A percentile compares a stretch with the other conserved stretches of the same genome.
These are phyloP conservation scores for Marmota monax DNA, from an alignment of 2,113 vertebrate species.

Conservation along the genomic window DNA sequence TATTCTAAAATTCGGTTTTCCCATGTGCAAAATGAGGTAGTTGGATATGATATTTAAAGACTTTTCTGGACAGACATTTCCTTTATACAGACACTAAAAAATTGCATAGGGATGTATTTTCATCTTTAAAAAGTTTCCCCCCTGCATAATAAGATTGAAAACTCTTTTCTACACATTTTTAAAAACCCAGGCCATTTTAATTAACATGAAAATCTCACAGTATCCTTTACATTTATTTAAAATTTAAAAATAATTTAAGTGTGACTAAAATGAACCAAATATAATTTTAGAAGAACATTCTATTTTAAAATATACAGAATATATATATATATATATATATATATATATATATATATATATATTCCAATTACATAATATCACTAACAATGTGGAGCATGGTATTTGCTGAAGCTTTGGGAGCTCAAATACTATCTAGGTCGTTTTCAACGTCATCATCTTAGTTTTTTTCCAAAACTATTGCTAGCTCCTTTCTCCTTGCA, in stretches of 20 bases:
- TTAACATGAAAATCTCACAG: conserved; percentile 20
- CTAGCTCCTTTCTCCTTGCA: fast-evolving
- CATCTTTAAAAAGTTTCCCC: neutral
- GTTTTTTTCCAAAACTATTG: neutral
- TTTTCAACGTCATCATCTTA: neutral
- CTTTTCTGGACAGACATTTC: neutral
- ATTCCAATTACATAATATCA: neutral
- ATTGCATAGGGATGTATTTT: neutral
- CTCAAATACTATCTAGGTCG: neutral
- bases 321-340: no score
- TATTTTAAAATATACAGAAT: conserved; percentile 29
- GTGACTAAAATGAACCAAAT: conserved; percentile 44
- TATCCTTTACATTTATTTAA: conserved; percentile 46
- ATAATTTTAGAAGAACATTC: conserved; percentile 42
- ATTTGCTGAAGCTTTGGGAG: neutral
- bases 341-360: no score
- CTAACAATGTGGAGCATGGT: no score
- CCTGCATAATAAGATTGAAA: neutral
- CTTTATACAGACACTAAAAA: neutral
- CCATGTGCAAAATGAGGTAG: neutral
- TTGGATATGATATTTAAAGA: neutral
- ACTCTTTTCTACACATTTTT: neutral
- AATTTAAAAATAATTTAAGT: conserved; percentile 37
- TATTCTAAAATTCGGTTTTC: neutral
- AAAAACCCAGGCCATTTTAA: neutral